A percentile compares a stretch with the other conserved stretches of the same genome.
phyloP scores from a whole-genome alignment of 53 echinoderm and acorn worm species.

The Holothuria scabra region DNA sequence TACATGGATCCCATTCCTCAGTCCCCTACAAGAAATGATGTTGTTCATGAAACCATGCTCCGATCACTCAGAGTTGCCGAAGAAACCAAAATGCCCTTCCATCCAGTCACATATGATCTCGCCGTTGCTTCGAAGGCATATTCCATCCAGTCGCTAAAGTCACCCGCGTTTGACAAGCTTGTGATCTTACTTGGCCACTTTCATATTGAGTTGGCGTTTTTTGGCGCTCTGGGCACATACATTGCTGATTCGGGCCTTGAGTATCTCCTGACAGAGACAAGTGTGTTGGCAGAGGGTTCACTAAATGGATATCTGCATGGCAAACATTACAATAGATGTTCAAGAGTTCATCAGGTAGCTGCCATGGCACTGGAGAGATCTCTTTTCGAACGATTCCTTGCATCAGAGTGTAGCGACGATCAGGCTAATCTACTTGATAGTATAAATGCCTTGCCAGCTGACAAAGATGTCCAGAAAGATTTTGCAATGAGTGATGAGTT shows the following conservation, averaged over 20 bases:
- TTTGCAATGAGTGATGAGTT: slow-evolving; percentile 46
- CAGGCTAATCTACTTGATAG: slow-evolving; percentile 17
- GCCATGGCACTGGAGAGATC: slow-evolving; percentile 49
- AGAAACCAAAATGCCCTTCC: slow-evolving; percentile 39
- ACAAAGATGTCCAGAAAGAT: slow-evolving; percentile 9
- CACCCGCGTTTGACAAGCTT: slow-evolving; percentile 42
- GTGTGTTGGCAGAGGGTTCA: slow-evolving; percentile 35
- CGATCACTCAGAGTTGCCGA: slow-evolving; percentile 60
- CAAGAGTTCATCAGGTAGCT: slow-evolving; percentile 47
- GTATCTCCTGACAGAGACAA: slow-evolving; percentile 22
- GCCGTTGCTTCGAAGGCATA: slow-evolving; percentile 56
- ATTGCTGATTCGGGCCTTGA: slow-evolving; percentile 40
- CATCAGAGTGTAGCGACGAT: slow-evolving; percentile 2
- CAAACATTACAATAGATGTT: slow-evolving; percentile 59
- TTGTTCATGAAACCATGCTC: slow-evolving; percentile 74
- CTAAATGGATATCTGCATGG: slow-evolving; percentile 50
- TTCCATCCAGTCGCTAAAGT: slow-evolving; percentile 36
- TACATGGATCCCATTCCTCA: slow-evolving; percentile 67
- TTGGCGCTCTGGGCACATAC: slow-evolving; percentile 34
- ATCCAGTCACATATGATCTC: slow-evolving; percentile 60
- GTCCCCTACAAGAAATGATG: slow-evolving; percentile 71
- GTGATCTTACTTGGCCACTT: slow-evolving; percentile 51
- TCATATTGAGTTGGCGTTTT: slow-evolving; percentile 52
- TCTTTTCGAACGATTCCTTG: slow-evolving; percentile 43
- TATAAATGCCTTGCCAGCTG: neutral